phyloP scores from a whole-genome alignment of 2,113 vertebrate genomes.

The Nettapus auritus region DNA sequence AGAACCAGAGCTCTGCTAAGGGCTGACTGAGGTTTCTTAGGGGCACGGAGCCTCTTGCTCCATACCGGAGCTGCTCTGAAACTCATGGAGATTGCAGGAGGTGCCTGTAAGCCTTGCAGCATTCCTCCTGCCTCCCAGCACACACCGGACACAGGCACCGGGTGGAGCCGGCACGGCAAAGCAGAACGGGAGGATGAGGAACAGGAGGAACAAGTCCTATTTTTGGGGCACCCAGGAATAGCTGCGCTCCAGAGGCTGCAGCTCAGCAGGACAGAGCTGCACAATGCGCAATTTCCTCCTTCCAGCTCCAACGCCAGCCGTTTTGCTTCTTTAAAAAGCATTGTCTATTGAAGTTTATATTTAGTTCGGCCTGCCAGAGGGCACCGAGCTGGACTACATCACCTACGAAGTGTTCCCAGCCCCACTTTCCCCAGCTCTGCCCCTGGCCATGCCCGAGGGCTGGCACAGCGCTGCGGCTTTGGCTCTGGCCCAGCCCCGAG shows the following conservation, averaged over 20 bases:
- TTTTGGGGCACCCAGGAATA: constrained; percentile 33
- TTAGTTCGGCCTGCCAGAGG: not conserved
- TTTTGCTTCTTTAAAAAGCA: constrained; percentile 31
- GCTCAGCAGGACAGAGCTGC: not conserved
- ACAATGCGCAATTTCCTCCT: not conserved
- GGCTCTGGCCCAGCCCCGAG: not conserved
- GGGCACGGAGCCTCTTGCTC: not conserved
- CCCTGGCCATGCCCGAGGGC: not conserved
- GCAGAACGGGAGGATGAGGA: not conserved
- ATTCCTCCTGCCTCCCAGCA: not conserved
- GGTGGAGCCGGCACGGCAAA: not conserved
- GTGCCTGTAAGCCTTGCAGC: not conserved
- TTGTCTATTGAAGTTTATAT: not conserved
- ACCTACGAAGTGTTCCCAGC: not conserved
- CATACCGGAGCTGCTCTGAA: not conserved
- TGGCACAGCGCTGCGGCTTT: not conserved
- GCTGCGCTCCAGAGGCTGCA: not conserved
- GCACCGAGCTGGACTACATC: fast-evolving
- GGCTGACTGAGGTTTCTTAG: not conserved
- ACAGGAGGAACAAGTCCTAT: not conserved
- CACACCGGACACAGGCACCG: not conserved
- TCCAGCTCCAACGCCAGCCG: not conserved
- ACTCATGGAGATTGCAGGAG: not conserved
- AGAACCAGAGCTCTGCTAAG: not conserved
- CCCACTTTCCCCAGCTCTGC: not conserved